Evolutionary conservation across 2,797 vertebrate species (phyloP), one percentile per base, ranked within the genome.

Genomic region (Denticeps clupeoides): DNA sequence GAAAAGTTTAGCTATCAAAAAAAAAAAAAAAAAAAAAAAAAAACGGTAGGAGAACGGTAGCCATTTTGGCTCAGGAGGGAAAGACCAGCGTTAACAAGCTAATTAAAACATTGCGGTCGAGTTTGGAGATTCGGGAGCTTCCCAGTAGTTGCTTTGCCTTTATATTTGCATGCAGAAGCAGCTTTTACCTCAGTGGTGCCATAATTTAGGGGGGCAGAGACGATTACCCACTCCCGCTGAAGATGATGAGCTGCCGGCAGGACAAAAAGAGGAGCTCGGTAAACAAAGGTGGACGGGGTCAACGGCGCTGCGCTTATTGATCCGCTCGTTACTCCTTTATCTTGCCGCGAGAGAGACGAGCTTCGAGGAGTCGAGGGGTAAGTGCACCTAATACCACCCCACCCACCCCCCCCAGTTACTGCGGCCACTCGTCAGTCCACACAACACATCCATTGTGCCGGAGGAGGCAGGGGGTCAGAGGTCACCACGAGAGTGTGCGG

Each of bases 111-210:
- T n/a, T n/a, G n/a, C n/a, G n/a, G n/a, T n/a, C n/a, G n/a, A n/a
- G n/a, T n/a, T n/a, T n/a, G n/a, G n/a, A n/a, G n/a, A n/a, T n/a
- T n/a, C n/a, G n/a, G n/a, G n/a, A n/a, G n/a, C n/a, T n/a, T n/a
- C n/a, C n/a, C n/a, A n/a, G n/a, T n/a, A n/a, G n/a, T n/a, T n/a
- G n/a, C n/a, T n/a, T n/a, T n/a, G n/a, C 47, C 61, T 67, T 63
- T 53, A 12, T 46, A 70, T 72, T 41, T 62, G 59, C 55, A 49
- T 55, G 66, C 72, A 78, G 53, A 69, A 76, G 68, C 73, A 70
- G 61, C n/a, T n/a, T 72, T 69, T 51, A 59, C 54, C 67, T 59
- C 59, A 65, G n/a, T n/a, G n/a, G n/a, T n/a, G n/a, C n/a, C n/a
- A 76, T 56, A 60, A 59, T 56, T 54, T 47, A 38, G 3, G 18